These are phyloP conservation scores for Varanus salvator DNA, from an alignment of 2,113 vertebrate species.

Conservation along the genomic window DNA sequence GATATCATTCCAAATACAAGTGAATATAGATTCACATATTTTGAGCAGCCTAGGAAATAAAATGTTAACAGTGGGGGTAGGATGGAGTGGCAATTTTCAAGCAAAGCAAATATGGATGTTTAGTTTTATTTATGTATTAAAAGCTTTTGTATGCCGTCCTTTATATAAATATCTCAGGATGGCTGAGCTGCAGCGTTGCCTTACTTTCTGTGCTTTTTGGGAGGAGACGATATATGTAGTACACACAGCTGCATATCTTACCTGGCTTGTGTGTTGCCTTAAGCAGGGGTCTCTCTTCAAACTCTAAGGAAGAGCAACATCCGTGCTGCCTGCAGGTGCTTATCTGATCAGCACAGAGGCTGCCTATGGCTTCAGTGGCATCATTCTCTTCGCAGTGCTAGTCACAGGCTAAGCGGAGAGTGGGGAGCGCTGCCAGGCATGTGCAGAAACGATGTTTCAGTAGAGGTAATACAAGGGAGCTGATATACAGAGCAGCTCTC, in stretches of 20 bases:
- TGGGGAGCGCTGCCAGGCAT: not conserved
- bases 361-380: not conserved
- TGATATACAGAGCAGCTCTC: not conserved
- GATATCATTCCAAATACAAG: not conserved
- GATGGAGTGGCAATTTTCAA: not conserved
- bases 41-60: not conserved
- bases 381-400: not conserved
- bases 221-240: not conserved
- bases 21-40: not conserved
- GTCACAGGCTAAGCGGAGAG: not conserved
- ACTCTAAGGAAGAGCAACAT: not conserved
- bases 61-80: too few species aligned
- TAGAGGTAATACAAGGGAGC: not conserved
- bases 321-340: constrained; percentile 2
- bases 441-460: not conserved
- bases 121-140: not conserved
- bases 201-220: not conserved
- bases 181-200: not conserved
- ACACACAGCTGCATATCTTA: constrained; percentile 3
- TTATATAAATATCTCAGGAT: too few species aligned
- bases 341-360: not conserved
- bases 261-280: not conserved
- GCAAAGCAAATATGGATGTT: not conserved
- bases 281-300: not conserved
- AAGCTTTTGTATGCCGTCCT: too few species aligned